Conservation (phyloP, 1,140 invertebrate species). For the Matsumurasca onukii region DNA sequence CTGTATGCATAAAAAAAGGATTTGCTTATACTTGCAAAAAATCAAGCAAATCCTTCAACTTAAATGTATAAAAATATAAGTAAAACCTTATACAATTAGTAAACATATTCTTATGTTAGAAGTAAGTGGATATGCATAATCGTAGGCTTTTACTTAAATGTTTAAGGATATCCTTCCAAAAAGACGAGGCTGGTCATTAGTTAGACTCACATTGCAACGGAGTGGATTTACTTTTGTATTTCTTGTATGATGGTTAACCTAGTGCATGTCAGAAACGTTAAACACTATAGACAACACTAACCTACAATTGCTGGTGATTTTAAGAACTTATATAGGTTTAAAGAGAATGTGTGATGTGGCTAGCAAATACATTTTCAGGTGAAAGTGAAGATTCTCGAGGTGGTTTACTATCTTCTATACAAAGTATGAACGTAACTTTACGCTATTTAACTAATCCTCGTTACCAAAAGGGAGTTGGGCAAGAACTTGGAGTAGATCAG, state of each 20-base stretch:
- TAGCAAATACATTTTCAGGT: background rate
- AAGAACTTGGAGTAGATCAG: constrained; percentile 10
- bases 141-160: background rate
- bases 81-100: too few relatives aligned
- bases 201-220: too few relatives aligned
- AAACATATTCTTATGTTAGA: background rate
- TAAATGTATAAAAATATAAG: too few relatives aligned
- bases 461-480: background rate
- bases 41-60: too few relatives aligned
- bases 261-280: background rate
- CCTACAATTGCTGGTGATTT: background rate
- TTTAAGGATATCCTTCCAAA: background rate
- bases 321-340: background rate
- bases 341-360: background rate
- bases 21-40: too few relatives aligned
- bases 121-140: background rate
- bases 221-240: too few relatives aligned
- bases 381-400: background rate
- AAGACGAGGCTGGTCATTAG: background rate
- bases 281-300: background rate
- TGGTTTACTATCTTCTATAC: background rate
- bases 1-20: too few relatives aligned
- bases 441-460: constrained; percentile 4
- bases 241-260: background rate
- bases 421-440: constrained; percentile 17